A percentile compares a stretch with the other conserved stretches of the same genome.
Evolutionary conservation across 1,140 invertebrate species (phyloP).

Genomic region (Anastatus disparis): DNA sequence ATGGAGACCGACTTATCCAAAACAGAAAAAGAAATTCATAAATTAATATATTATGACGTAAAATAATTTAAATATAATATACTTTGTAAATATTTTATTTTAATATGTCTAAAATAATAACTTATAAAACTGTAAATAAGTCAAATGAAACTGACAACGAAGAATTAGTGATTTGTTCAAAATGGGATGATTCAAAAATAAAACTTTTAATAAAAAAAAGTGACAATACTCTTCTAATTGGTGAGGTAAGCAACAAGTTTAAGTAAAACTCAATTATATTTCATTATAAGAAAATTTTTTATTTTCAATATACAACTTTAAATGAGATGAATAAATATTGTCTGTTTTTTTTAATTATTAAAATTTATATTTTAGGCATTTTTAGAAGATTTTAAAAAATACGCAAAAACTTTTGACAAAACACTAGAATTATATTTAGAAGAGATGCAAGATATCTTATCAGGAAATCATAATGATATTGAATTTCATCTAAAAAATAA

Average conservation of each 20-base stretch:
- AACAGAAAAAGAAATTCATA: no score
- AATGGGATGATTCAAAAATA: conserved; percentile 12
- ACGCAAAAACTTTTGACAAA: conserved; percentile 31
- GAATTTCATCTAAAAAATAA: conserved; percentile 43
- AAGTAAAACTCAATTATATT: no score
- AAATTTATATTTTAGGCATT: conserved; percentile 23
- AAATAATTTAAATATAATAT: no score
- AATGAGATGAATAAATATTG: neutral
- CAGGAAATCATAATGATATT: conserved; percentile 35
- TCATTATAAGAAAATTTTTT: neutral
- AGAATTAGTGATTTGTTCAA: conserved; percentile 12
- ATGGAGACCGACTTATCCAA: no score
- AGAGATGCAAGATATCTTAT: conserved; percentile 42
- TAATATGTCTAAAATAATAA: conserved; percentile 15
- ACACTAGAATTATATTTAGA: conserved; percentile 39
- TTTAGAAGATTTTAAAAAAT: conserved; percentile 1
- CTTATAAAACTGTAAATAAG: conserved; percentile 10
- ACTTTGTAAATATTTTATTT: no score
- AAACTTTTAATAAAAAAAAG: conserved; percentile 25
- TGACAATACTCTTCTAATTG: conserved; percentile 6
- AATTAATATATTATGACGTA: no score
- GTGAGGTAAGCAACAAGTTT: conserved; percentile 30
- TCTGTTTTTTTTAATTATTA: neutral
- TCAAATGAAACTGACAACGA: conserved; percentile 10
- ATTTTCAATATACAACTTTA: neutral